A percentile compares a stretch with the other conserved stretches of the same genome.
Conservation (phyloP, 2,888 invertebrate genomes). For the Polydrusus cervinus region DNA sequence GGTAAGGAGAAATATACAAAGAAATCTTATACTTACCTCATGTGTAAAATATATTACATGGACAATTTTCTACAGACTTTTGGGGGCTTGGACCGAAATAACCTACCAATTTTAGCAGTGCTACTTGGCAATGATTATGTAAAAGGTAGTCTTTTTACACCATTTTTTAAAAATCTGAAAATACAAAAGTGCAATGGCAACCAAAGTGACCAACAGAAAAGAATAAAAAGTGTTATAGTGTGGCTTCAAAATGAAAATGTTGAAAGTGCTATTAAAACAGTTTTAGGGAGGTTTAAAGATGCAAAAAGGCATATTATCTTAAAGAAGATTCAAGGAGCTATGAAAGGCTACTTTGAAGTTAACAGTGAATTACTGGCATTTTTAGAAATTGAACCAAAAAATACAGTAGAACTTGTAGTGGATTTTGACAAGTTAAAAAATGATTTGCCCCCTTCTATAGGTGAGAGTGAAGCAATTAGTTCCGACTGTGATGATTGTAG, state of each 20-base stretch:
- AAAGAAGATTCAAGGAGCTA: conserved; percentile 76
- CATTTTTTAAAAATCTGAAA: conserved; percentile 81
- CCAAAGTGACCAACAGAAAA: conserved; percentile 76
- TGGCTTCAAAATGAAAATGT: conserved; percentile 85
- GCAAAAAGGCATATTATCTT: conserved; percentile 74
- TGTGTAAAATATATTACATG: conserved; percentile 83
- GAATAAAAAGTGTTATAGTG: conserved; percentile 81
- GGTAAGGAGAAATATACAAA: conserved; percentile 47
- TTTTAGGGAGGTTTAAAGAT: conserved; percentile 78
- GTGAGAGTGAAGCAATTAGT: conserved; percentile 14
- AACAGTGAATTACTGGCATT: conserved; percentile 76
- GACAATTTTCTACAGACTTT: conserved; percentile 80
- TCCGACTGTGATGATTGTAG: conserved; percentile 23
- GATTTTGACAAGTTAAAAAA: conserved; percentile 7
- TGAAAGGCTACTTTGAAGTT: conserved; percentile 78
- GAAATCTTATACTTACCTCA: conserved; percentile 69
- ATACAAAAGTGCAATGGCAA: conserved; percentile 73
- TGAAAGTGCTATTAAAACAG: conserved; percentile 80
- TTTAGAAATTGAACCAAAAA: conserved; percentile 68
- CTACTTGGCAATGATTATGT: conserved; percentile 94
- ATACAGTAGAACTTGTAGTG: conserved; percentile 41
- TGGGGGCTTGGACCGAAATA: conserved; percentile 76
- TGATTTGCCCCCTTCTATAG: background rate
- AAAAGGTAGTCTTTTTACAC: conserved; percentile 77
- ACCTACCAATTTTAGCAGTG: conserved; percentile 85